Base-by-base conservation (phyloP, 2,113 vertebrate genomes). In the Protomyctophum bolini region DNA sequence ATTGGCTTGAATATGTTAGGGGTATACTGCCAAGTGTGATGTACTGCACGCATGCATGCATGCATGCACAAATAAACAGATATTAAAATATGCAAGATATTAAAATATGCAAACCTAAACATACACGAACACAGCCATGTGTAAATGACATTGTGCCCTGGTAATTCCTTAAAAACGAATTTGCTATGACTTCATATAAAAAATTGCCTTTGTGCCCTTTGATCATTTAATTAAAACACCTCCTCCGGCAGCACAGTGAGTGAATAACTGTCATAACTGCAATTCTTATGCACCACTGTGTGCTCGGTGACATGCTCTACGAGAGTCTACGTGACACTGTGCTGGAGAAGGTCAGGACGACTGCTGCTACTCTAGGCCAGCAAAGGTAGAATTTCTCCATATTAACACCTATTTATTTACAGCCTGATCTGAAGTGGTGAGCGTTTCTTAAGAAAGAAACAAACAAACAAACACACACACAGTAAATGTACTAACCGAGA, bases 401-500 rank as follows among this genome's bases (percentile, higher is more conserved):
- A 21, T 68, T 49, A 73, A 29, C 8, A 45, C 61, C 61, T 45
- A 4, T 12, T 46, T 12, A 45, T 12, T 46, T 12, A 45, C 10
- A 41, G 11, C 60, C 3, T 9, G 33, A 41, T 41, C 33, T 41
- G 5, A 41, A 41, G 33, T 41, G 33, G 33, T 41, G 33, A 41
- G 33, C 5, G 2, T 41, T 10, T 12, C 21, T 21, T 21, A 21
- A 62, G 45, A 62, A 8, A 58, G 28, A 10, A 47, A 14, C 4
- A 15, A 10, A 10, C 29, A 41, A 11, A 46, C 15, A 52, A 52
- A 48, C 10, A 41, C 12, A 62, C 8, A 56, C 12, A 66, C 6
- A 14, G 46, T 6, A 58, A 61, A 11, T 1, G 3, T 4, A 90
- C 96, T 91, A 89, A 99, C 98, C 97, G 0, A 97, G 89, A 28